Conservation (phyloP, 2,113 vertebrate genomes). For the Poeciliopsis retropinna region DNA sequence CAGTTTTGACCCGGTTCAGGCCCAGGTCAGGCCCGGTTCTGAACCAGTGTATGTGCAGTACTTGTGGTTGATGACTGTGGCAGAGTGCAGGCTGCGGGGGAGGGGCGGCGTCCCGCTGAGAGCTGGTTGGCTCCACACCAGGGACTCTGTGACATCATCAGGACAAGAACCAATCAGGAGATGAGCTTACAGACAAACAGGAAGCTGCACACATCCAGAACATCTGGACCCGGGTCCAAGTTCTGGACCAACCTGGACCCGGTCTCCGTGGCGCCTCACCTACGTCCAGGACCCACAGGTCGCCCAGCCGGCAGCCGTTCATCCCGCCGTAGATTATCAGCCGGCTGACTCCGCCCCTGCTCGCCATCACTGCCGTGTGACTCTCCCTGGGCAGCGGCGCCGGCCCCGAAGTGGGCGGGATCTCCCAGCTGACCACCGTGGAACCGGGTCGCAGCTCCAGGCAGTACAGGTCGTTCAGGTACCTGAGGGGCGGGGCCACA, state of each 20-base stretch:
- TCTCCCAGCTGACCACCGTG: conserved; percentile 90
- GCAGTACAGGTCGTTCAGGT: conserved; percentile 91
- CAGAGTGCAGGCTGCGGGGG: conserved; percentile 91
- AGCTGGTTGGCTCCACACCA: conserved; percentile 91
- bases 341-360: conserved; percentile 82
- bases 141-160: conserved; percentile 76
- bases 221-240: background rate
- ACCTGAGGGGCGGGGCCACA: conserved; percentile 69
- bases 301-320: conserved; percentile 93
- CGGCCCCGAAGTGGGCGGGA: conserved; percentile 91
- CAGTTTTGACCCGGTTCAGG: too few species aligned
- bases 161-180: background rate
- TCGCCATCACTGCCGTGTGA: conserved; percentile 89
- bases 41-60: conserved; percentile 37
- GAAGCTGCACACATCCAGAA: background rate
- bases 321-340: conserved; percentile 92
- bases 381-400: conserved; percentile 90
- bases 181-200: background rate
- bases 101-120: conserved; percentile 88
- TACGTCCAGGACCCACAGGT: conserved; percentile 93
- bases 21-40: too few species aligned
- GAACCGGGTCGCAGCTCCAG: conserved; percentile 90
- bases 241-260: too few species aligned
- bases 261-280: conserved; percentile 66
- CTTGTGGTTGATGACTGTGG: conserved; percentile 92